These are phyloP conservation scores for Ictidomys tridecemlineatus DNA, from an alignment of 2,113 vertebrate species.

Conservation along the genomic window DNA sequence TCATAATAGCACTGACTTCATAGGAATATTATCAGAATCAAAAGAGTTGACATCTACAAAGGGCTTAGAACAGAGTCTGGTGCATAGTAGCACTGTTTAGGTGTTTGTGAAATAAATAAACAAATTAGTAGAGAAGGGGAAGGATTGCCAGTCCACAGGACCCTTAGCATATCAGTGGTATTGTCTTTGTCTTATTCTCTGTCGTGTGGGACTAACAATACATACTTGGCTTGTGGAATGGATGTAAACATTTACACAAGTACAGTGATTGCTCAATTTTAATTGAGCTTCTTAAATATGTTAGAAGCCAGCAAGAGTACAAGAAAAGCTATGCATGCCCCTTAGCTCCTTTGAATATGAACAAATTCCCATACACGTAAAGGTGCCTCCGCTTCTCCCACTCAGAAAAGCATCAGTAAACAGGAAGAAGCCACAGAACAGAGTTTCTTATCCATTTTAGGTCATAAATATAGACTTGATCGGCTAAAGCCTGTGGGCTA, in stretches of 20 bases:
- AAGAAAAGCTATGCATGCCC: background rate
- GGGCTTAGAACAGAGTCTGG: background rate
- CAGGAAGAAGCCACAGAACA: background rate
- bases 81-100: background rate
- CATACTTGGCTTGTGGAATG: background rate
- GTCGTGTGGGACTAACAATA: background rate
- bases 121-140: background rate
- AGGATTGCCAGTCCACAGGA: background rate
- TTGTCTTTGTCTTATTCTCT: conserved; percentile 1
- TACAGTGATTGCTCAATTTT: background rate
- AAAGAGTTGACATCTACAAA: background rate
- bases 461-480: conserved; percentile 57
- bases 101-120: conserved; percentile 35
- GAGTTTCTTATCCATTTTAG: conserved; percentile 59
- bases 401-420: background rate
- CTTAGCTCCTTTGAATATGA: background rate
- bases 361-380: too few species aligned
- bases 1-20: background rate
- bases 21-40: background rate
- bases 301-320: background rate
- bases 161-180: background rate
- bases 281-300: background rate
- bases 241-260: conserved; percentile 17
- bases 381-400: background rate
- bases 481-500: conserved; percentile 63